A percentile compares a stretch with the other conserved stretches of the same genome.
phyloP scores from a whole-genome alignment of 2,113 vertebrate species.

The Spea bombifrons region DNA sequence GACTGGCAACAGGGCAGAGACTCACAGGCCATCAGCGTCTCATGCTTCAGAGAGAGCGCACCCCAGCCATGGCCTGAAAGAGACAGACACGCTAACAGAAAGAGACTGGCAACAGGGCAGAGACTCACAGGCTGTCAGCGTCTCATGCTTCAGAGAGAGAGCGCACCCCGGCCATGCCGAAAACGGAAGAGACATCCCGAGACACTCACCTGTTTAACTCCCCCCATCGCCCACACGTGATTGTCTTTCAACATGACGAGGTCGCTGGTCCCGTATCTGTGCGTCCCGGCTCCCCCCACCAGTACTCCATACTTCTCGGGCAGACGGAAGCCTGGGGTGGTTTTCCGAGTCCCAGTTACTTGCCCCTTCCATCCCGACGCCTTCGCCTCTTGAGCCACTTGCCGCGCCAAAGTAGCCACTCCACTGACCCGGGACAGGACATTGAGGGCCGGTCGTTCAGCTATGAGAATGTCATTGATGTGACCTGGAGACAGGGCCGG shows the following conservation, averaged over 20 bases:
- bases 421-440: constrained; percentile 75
- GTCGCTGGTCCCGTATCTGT: constrained; percentile 74
- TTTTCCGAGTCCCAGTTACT: constrained; percentile 80
- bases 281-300: constrained; percentile 69
- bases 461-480: constrained; percentile 71
- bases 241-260: constrained; percentile 86
- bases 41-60: too few relatives aligned
- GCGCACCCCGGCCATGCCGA: constrained; percentile 18
- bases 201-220: constrained; percentile 66
- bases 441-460: constrained; percentile 78
- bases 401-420: constrained; percentile 65
- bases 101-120: background rate
- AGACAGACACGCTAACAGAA: too few relatives aligned
- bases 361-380: constrained; percentile 64
- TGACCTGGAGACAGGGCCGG: constrained; percentile 37
- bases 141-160: too few relatives aligned
- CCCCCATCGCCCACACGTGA: constrained; percentile 72
- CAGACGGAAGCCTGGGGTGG: constrained; percentile 79
- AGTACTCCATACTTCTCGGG: constrained; percentile 80
- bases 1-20: background rate
- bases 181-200: background rate
- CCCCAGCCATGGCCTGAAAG: constrained; percentile 29
- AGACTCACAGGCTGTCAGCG: background rate
- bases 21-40: background rate
- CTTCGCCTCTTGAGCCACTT: constrained; percentile 54